Conservation (phyloP, 2,113 vertebrate species). For the Emydocephalus ijimae region DNA sequence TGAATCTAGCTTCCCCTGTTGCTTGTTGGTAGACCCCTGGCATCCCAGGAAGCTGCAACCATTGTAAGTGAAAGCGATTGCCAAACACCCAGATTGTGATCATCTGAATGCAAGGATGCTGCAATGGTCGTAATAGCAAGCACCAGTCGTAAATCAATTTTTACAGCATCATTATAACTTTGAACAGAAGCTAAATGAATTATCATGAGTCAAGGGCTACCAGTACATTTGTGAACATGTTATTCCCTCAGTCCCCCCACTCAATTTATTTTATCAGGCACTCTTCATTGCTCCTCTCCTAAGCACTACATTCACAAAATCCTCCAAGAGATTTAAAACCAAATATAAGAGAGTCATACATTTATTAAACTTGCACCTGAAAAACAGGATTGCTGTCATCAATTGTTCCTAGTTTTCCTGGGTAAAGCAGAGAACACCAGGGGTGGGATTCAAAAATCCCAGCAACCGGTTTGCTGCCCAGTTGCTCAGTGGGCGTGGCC, state of each 20-base stretch:
- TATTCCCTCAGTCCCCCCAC: background rate
- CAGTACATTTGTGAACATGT: background rate
- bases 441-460: too few relatives aligned
- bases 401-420: background rate
- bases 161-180: background rate
- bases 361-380: background rate
- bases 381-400: background rate
- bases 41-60: background rate
- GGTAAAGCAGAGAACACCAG: background rate
- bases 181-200: background rate
- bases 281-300: background rate
- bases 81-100: background rate
- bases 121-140: background rate
- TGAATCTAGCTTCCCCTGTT: background rate
- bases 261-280: background rate
- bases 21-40: background rate
- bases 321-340: background rate
- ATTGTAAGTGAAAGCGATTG: background rate
- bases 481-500: too few relatives aligned
- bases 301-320: background rate
- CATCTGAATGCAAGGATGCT: background rate
- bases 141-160: background rate
- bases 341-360: background rate
- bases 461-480: too few relatives aligned
- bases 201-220: background rate